Evolutionary conservation across 2,888 invertebrate genomes (phyloP), one percentile per base, ranked within the genome.

Genomic region (Ryuthela nishihirai): DNA sequence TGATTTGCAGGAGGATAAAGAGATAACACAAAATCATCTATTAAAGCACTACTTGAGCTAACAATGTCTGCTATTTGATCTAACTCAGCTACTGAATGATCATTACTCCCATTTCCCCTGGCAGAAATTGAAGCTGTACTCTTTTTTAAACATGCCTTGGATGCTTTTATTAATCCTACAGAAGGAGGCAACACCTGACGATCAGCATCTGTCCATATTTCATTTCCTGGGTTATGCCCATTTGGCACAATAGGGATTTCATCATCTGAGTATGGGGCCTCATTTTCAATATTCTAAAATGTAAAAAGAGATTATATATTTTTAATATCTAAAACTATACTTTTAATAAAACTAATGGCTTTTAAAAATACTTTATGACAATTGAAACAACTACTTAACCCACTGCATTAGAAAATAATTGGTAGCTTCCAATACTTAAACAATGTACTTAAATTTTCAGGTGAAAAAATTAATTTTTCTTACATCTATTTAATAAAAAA

Each of bases 1-100:
- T 59, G 53, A 23, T 53, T 42, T 40, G 54, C 32, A 20, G 59
- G 59, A 21, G 59, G 59, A 43, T 59, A 59, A 3, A 59, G 34
- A 12, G 59, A 39, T 7, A 59, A 36, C 5, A 59, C 53, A 35
- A 59, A 59, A 35, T 59, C 59, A 35, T 59, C 59, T n/a, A 47
- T 48, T 4, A 52, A 2, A 12, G 40, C 23, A 39, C 59, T 59
- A 24, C 53, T 39, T 4, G 15, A 29, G 26, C 44, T 48, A 6
- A 54, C 40, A 23, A 53, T 44, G 6, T 59, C 48, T 10, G 44
- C 59, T 12, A 59, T 29, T 17, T 18, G 9, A 48, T 59, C 59
- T 9, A 59, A 21, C 36, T 59, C 59, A 39, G 26, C 36, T 10
- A 53, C 40, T 10, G 34, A 29, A 10, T 21, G 36, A 41, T 59